Percentiles rank a stretch among this genome's conserved stretches.
Evolutionary conservation across 2,797 vertebrate genomes (phyloP).

Genomic region (Erethizon dorsatum): DNA sequence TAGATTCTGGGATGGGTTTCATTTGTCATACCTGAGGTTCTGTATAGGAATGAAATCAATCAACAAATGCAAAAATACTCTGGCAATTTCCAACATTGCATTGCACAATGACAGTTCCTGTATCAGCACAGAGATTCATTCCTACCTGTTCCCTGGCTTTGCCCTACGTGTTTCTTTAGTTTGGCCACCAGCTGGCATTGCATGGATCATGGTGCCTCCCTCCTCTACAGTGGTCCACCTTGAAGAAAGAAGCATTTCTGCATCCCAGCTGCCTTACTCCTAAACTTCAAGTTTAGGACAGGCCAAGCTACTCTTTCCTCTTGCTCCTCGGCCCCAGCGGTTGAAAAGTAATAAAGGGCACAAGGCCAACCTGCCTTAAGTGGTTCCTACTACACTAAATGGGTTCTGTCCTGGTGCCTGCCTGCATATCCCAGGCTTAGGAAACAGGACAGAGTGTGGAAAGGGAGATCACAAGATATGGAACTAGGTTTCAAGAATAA

Average conservation of each 20-base stretch:
- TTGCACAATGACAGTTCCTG: neutral
- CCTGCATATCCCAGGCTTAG: neutral
- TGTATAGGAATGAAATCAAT: constrained; percentile 3
- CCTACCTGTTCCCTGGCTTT: neutral
- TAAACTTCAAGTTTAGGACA: neutral
- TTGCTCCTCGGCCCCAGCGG: neutral
- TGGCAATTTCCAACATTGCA: neutral
- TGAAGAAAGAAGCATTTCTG: neutral
- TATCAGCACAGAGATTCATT: neutral
- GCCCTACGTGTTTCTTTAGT: neutral
- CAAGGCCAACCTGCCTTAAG: neutral
- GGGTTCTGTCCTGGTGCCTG: neutral
- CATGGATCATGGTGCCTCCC: neutral
- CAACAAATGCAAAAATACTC: neutral
- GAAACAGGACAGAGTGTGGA: neutral
- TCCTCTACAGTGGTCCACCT: neutral
- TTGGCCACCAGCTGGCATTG: neutral
- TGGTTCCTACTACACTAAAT: neutral
- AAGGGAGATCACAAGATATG: neutral
- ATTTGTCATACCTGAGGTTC: constrained; percentile 12
- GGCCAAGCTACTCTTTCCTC: accelerated
- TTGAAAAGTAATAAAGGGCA: neutral
- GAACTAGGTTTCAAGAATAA: neutral
- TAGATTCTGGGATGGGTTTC: neutral
- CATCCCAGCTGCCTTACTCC: neutral